These are phyloP conservation scores for Saguinus midas DNA, from an alignment of 2,113 vertebrate species.

Conservation along the genomic window DNA sequence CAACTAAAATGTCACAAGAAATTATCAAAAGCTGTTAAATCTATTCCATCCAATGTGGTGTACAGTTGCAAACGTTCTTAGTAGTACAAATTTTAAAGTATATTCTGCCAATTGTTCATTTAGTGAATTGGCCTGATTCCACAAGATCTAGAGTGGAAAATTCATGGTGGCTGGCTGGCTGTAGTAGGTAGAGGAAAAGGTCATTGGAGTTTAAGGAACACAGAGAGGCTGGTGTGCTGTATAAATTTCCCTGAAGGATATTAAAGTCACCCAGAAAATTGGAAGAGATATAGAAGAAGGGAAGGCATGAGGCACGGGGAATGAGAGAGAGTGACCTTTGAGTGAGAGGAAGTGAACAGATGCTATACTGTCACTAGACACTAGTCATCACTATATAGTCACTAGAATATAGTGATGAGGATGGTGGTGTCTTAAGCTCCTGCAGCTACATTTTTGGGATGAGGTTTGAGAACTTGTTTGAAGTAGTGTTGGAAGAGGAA, in stretches of 20 bases:
- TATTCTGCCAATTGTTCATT: not conserved
- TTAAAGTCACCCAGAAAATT: not conserved
- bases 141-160: not conserved
- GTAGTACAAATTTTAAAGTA: not conserved
- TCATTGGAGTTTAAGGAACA: not conserved
- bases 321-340: not conserved
- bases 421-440: not conserved
- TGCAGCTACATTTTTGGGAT: not conserved
- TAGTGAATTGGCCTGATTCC: not conserved
- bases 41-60: not conserved
- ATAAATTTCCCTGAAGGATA: fast-evolving
- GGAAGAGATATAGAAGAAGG: not conserved
- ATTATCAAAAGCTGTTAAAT: not conserved
- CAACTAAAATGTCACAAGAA: not conserved
- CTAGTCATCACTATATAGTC: not conserved
- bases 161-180: not conserved
- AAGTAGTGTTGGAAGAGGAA: not conserved
- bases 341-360: not conserved
- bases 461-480: not conserved
- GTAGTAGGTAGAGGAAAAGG: not conserved
- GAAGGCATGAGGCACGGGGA: not conserved
- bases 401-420: not conserved
- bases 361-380: not conserved
- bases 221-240: not conserved
- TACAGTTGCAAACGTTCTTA: not conserved